phyloP scores from a whole-genome alignment of 2,888 invertebrate species.

The Abrostola tripartita region DNA sequence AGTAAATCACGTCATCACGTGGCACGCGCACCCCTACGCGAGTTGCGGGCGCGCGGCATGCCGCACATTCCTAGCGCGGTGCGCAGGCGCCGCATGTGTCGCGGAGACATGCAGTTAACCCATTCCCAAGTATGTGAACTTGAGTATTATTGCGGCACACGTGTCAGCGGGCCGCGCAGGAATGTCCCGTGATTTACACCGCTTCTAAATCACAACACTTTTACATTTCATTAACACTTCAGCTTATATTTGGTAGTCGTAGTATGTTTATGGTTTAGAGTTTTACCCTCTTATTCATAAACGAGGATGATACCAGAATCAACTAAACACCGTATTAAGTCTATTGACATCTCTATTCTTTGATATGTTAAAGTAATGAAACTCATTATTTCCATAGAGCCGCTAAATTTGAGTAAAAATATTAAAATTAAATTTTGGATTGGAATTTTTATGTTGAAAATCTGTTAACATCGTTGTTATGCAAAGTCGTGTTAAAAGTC shows the following conservation, averaged over 20 bases:
- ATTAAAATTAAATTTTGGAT: too few relatives aligned
- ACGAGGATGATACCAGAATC: too few relatives aligned
- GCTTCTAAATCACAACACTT: slow-evolving; percentile 19
- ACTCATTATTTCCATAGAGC: too few relatives aligned
- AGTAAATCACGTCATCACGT: slow-evolving; percentile 3
- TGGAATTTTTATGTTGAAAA: too few relatives aligned
- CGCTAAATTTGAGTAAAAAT: too few relatives aligned
- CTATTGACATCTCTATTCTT: too few relatives aligned
- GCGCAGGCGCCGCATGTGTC: slow-evolving; percentile 11
- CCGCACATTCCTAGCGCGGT: background rate
- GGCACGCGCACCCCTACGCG: background rate
- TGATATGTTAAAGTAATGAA: too few relatives aligned
- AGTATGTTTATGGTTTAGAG: too few relatives aligned
- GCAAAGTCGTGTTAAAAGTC: too few relatives aligned
- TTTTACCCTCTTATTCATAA: too few relatives aligned
- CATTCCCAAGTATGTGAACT: slow-evolving; percentile 18
- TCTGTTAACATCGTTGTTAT: too few relatives aligned
- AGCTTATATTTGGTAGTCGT: slow-evolving; percentile 4
- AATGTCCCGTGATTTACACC: slow-evolving; percentile 35
- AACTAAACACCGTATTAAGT: too few relatives aligned
- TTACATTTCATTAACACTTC: slow-evolving; percentile 13
- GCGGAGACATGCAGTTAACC: slow-evolving; percentile 19
- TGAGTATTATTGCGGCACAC: slow-evolving; percentile 20
- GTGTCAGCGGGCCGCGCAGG: slow-evolving; percentile 17
- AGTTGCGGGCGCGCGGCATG: slow-evolving; percentile 1